A percentile compares a stretch with the other conserved stretches of the same genome.
Conservation (phyloP, 1,140 invertebrate genomes). For the Mycetomoellerius zeteki region DNA sequence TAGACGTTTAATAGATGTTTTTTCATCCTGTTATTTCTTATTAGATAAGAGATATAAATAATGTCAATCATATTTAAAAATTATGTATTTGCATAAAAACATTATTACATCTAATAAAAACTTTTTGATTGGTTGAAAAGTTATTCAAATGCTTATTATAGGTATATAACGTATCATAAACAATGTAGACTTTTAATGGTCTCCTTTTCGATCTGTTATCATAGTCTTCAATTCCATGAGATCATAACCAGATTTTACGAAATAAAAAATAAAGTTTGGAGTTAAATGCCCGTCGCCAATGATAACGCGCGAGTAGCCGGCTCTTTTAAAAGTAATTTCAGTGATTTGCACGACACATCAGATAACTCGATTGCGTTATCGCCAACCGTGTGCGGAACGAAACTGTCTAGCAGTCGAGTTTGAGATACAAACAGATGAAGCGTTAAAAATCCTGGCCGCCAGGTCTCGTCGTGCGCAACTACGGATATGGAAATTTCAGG, state of each 20-base stretch:
- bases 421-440: conserved; percentile 60
- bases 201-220: no score
- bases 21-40: no score
- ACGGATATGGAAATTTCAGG: conserved; percentile 62
- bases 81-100: no score
- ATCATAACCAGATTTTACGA: not conserved
- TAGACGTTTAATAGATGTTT: no score
- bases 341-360: conserved; percentile 51
- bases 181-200: no score
- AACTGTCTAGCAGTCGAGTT: conserved; percentile 22
- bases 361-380: conserved; percentile 51
- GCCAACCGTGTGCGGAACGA: conserved; percentile 5
- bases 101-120: no score
- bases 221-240: no score
- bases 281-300: not conserved
- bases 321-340: conserved; percentile 39
- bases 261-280: conserved; percentile 7
- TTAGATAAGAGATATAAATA: no score
- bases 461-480: conserved; percentile 3
- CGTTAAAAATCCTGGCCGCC: conserved; percentile 55
- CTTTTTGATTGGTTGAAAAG: no score
- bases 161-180: no score
- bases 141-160: no score
- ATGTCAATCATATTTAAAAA: no score
- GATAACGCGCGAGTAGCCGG: not conserved